These are phyloP conservation scores for Osmoderma eremita DNA, from an alignment of 2,888 invertebrate genomes.

Conservation along the genomic window DNA sequence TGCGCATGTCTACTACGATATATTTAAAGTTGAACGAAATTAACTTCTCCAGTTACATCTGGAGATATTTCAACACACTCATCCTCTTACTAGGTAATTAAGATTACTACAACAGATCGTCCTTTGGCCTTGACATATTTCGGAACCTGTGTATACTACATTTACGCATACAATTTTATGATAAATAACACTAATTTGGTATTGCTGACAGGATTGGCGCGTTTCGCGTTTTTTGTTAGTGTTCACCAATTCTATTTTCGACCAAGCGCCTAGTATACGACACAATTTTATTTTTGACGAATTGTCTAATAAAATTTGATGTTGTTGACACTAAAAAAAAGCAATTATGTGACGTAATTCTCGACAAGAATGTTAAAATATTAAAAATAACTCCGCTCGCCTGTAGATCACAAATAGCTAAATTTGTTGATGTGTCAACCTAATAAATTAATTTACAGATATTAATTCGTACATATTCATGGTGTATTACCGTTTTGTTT, in stretches of 20 bases:
- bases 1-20: background rate
- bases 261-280: background rate
- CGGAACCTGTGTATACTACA: background rate
- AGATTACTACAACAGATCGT: background rate
- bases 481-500: no score
- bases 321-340: constrained; percentile 2
- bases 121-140: constrained; percentile 18
- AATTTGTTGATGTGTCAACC: constrained; percentile 1
- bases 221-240: no score
- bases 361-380: background rate
- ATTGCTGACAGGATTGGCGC: no score
- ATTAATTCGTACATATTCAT: background rate
- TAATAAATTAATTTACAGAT: constrained; percentile 5
- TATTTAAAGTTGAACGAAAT: constrained; percentile 7
- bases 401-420: background rate
- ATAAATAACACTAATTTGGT: no score
- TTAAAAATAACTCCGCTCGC: background rate
- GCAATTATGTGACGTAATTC: background rate
- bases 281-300: background rate
- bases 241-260: constrained; percentile 5
- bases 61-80: background rate
- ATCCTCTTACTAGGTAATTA: background rate
- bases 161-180: no score
- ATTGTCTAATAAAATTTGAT: constrained; percentile 5
- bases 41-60: constrained; percentile 1